Conservation (phyloP, 2,797 vertebrate genomes). For the Antennarius maculatus region DNA sequence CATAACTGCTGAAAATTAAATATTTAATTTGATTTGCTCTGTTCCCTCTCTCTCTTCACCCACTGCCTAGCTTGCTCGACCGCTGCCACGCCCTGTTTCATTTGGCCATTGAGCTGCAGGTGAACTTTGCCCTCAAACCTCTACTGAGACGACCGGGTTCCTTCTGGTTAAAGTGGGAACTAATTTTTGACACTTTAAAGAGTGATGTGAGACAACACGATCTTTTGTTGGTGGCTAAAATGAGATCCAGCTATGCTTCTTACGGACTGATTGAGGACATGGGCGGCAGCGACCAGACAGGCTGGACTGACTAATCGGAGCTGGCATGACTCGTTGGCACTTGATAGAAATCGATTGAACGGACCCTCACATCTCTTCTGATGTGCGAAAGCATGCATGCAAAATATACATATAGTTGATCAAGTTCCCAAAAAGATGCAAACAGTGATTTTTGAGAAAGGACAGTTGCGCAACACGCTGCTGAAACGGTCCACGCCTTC, state of each 20-base stretch:
- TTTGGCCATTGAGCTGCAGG: no score
- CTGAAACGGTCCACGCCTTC: constrained; percentile 19
- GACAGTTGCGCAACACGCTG: constrained; percentile 8
- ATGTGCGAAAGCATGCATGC: constrained; percentile 73
- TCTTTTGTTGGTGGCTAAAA: constrained; percentile 81
- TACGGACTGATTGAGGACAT: constrained; percentile 39
- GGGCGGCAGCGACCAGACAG: constrained; percentile 36
- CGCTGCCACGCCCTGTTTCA: no score
- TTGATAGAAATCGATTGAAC: constrained; percentile 62
- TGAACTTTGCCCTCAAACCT: no score
- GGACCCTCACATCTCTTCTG: constrained; percentile 53
- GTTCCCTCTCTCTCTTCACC: no score
- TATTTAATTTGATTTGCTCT: no score
- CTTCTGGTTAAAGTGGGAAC: constrained; percentile 80
- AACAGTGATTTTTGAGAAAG: constrained; percentile 31
- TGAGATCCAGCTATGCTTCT: constrained; percentile 52
- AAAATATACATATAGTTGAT: constrained; percentile 62
- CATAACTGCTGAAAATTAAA: no score
- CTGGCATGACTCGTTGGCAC: constrained; percentile 73
- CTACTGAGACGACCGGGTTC: constrained; percentile 36
- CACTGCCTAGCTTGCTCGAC: no score
- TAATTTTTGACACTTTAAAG: constrained; percentile 67
- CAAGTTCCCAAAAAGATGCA: constrained; percentile 43
- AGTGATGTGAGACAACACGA: constrained; percentile 54
- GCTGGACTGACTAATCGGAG: constrained; percentile 38